Conservation (phyloP, 2,888 invertebrate genomes). For the Acleris literana region DNA sequence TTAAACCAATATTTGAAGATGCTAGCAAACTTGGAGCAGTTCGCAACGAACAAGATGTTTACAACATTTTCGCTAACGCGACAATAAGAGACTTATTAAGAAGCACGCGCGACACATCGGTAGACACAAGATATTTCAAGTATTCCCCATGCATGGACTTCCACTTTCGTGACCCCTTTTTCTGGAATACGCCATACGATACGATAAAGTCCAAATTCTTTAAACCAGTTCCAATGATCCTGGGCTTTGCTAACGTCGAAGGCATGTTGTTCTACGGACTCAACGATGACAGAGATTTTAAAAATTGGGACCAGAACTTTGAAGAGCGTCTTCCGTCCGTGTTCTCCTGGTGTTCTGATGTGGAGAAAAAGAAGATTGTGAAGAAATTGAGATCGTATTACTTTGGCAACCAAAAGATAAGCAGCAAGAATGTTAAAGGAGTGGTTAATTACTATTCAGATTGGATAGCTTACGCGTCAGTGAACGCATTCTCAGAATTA, state of each 20-base stretch:
- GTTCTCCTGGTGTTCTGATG: slow-evolving; percentile 64
- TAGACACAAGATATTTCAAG: slow-evolving; percentile 66
- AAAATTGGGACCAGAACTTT: slow-evolving; percentile 62
- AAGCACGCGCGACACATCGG: slow-evolving; percentile 58
- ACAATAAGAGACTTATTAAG: slow-evolving; percentile 53
- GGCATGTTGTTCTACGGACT: slow-evolving; percentile 70
- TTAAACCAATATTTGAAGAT: slow-evolving; percentile 57
- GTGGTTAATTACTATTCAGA: slow-evolving; percentile 66
- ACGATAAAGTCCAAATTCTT: slow-evolving; percentile 63
- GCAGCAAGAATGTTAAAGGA: slow-evolving; percentile 47
- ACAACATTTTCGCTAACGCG: slow-evolving; percentile 55
- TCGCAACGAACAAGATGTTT: slow-evolving; percentile 51
- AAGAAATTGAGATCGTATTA: slow-evolving; percentile 61
- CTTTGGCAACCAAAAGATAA: slow-evolving; percentile 55
- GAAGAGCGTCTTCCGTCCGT: slow-evolving; percentile 63
- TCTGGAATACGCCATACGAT: slow-evolving; percentile 66
- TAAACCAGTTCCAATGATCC: slow-evolving; percentile 67
- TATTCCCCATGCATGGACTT: slow-evolving; percentile 69
- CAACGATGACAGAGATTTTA: slow-evolving; percentile 53
- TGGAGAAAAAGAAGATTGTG: slow-evolving; percentile 56
- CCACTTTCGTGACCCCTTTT: slow-evolving; percentile 63
- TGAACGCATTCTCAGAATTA: slow-evolving; percentile 59
- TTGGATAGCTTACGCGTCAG: slow-evolving; percentile 63
- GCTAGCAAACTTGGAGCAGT: slow-evolving; percentile 57
- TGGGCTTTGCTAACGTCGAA: slow-evolving; percentile 63